Evolutionary conservation across 2,113 vertebrate species (phyloP).

Genomic region (Uropsilus gracilis): DNA sequence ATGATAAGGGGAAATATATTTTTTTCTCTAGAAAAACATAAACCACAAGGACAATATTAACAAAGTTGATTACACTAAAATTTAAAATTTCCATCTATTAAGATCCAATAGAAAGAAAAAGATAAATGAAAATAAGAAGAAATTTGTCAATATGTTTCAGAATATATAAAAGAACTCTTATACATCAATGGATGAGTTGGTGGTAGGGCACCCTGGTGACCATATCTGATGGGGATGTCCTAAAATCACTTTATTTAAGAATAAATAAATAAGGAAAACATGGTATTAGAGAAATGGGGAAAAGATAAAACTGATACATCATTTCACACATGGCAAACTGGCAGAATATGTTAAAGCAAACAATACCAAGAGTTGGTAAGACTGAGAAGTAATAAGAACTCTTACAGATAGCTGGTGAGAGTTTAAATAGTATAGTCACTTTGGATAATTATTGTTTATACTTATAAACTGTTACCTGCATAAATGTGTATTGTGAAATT

Average conservation of each 20-base stretch:
- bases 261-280: neutral
- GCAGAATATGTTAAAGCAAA: neutral
- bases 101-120: neutral
- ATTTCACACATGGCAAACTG: slow-evolving; percentile 15
- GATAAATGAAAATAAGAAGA: neutral
- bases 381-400: neutral
- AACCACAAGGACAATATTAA: neutral
- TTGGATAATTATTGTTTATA: neutral
- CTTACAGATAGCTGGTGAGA: neutral
- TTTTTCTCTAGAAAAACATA: neutral
- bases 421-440: neutral
- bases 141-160: neutral
- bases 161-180: neutral
- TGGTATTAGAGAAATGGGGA: neutral
- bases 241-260: too few species aligned
- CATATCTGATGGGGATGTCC: too few species aligned
- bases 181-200: neutral
- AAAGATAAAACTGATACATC: neutral
- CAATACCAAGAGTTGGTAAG: neutral
- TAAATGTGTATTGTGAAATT: neutral
- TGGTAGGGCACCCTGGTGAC: too few species aligned
- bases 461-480: neutral
- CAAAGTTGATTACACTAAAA: neutral
- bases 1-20: neutral
- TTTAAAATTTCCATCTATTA: neutral